phyloP scores from a whole-genome alignment of 2,888 invertebrate genomes.

The Diploptera punctata region DNA sequence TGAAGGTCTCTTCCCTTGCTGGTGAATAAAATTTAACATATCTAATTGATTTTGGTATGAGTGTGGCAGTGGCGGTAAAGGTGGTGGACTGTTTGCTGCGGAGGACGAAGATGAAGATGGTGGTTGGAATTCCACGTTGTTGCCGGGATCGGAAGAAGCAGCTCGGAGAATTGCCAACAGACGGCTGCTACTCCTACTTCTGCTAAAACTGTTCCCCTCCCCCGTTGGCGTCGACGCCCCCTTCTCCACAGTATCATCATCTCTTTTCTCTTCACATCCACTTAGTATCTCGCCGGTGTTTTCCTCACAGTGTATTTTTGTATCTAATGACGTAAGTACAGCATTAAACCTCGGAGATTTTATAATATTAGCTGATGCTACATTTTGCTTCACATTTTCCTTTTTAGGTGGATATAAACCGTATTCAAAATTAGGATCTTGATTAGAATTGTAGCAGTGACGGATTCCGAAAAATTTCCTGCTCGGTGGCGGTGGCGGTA shows the following conservation, averaged over 20 bases:
- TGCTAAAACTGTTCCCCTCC: neutral
- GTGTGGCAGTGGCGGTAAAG: conserved; percentile 7
- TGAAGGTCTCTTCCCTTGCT: neutral
- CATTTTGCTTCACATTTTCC: too few relatives aligned
- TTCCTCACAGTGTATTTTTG: conserved; percentile 8
- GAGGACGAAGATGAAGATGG: neutral
- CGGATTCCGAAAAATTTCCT: neutral
- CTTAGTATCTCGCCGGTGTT: neutral
- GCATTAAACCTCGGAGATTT: neutral
- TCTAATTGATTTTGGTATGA: neutral
- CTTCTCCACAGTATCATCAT: neutral
- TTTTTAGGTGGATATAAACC: too few relatives aligned
- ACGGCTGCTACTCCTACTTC: conserved; percentile 29
- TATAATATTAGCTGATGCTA: neutral
- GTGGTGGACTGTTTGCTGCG: conserved; percentile 10
- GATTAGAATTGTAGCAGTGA: neutral
- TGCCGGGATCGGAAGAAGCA: neutral
- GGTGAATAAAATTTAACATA: neutral
- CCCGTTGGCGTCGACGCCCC: conserved; percentile 9
- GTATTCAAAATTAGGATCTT: neutral
- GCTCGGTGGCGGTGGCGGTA: conserved; percentile 1
- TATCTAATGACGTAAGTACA: conserved; percentile 5
- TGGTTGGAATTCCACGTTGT: neutral
- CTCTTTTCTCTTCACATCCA: conserved; percentile 1
- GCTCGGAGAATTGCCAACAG: conserved; percentile 39